phyloP scores from a whole-genome alignment of 2,113 vertebrate genomes.

The Dromiciops gliroides region DNA sequence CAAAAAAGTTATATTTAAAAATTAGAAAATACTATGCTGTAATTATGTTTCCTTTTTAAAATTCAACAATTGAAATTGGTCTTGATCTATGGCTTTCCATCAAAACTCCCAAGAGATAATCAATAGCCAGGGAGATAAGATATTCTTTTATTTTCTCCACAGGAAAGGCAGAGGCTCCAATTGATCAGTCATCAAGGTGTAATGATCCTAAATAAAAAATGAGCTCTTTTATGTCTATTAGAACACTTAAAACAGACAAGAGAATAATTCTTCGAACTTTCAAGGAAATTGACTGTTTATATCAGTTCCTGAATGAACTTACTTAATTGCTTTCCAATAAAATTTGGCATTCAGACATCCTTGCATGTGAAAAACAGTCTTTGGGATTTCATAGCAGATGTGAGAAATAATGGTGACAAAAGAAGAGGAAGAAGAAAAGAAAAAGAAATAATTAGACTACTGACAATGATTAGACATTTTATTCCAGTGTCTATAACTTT shows the following conservation, averaged over 20 bases:
- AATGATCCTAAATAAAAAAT: slow-evolving; percentile 63
- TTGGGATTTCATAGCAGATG: background rate
- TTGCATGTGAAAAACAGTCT: background rate
- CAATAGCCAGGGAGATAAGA: slow-evolving; percentile 63
- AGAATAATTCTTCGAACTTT: slow-evolving; percentile 60
- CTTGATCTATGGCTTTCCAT: slow-evolving; percentile 69
- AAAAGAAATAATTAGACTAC: slow-evolving; percentile 47
- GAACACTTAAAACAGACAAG: slow-evolving; percentile 62
- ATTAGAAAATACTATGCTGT: slow-evolving; percentile 4
- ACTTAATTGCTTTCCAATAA: slow-evolving; percentile 60
- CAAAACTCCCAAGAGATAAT: slow-evolving; percentile 62
- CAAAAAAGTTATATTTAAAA: background rate
- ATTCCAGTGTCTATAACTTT: background rate
- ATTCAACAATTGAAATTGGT: background rate
- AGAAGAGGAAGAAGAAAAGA: slow-evolving; percentile 16
- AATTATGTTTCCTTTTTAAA: background rate
- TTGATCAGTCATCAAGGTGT: slow-evolving; percentile 67
- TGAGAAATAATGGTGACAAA: slow-evolving; percentile 44
- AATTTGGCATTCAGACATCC: slow-evolving; percentile 43
- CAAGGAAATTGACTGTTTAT: slow-evolving; percentile 62
- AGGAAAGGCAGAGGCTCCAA: slow-evolving; percentile 61
- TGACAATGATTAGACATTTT: background rate
- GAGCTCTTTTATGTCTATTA: slow-evolving; percentile 70
- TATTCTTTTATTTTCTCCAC: slow-evolving; percentile 56
- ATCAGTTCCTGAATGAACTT: slow-evolving; percentile 60